Evolutionary conservation across 2,113 vertebrate genomes (phyloP).

Genomic region (Notothenia rossii): DNA sequence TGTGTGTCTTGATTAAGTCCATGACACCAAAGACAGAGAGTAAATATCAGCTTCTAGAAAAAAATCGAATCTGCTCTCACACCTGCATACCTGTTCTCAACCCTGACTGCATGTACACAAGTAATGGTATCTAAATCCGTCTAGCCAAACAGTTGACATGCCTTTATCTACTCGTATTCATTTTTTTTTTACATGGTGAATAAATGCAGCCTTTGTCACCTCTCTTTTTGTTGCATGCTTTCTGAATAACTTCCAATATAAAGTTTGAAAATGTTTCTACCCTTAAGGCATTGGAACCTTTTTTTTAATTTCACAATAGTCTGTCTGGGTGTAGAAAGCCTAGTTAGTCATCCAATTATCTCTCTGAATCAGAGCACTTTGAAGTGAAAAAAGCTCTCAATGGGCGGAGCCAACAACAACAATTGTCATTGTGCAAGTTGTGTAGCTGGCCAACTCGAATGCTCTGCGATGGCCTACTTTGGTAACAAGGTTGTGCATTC

Average conservation of each 20-base stretch:
- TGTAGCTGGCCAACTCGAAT: neutral
- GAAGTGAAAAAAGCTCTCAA: no score
- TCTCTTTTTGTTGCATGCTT: neutral
- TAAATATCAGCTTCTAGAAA: constrained; percentile 3
- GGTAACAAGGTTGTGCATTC: neutral
- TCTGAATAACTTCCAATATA: neutral
- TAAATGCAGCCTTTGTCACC: neutral
- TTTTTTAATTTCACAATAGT: neutral
- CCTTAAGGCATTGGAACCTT: neutral
- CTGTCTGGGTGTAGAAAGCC: neutral
- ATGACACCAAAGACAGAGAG: fast-evolving
- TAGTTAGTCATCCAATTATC: neutral
- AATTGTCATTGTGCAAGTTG: neutral
- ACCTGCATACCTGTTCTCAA: neutral
- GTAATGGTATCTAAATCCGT: no score
- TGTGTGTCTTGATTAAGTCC: neutral
- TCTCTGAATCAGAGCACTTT: neutral
- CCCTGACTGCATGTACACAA: neutral
- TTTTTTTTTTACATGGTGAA: neutral
- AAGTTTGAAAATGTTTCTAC: neutral
- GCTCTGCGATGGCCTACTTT: neutral
- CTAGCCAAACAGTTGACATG: neutral
- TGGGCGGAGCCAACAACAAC: neutral
- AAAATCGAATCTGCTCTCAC: neutral
- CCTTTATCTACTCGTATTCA: neutral